phyloP scores from a whole-genome alignment of 2,113 vertebrate genomes.

The Chaenogobius annularis region DNA sequence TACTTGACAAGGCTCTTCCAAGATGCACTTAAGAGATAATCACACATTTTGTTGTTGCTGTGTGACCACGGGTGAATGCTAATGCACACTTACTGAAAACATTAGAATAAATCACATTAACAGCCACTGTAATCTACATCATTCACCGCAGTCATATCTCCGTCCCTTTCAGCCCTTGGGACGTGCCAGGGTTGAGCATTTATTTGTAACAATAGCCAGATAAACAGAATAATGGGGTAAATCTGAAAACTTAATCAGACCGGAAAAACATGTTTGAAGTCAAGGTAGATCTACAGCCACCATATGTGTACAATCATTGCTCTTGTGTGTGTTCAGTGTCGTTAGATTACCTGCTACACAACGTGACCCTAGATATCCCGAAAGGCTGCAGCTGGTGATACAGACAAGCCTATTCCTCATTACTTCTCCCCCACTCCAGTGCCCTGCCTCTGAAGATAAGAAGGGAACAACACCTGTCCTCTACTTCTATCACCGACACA shows the following conservation, averaged over 20 bases:
- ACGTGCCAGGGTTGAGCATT: slow-evolving; percentile 33
- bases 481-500: slow-evolving; percentile 50
- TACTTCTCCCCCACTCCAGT: slow-evolving; percentile 44
- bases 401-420: slow-evolving; percentile 65
- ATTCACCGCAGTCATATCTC: slow-evolving; percentile 39
- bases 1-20: slow-evolving; percentile 14
- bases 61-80: slow-evolving; percentile 43
- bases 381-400: slow-evolving; percentile 61
- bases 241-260: slow-evolving; percentile 50
- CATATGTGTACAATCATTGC: slow-evolving; percentile 9
- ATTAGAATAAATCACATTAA: slow-evolving; percentile 52
- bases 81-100: slow-evolving; percentile 22
- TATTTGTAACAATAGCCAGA: slow-evolving; percentile 29
- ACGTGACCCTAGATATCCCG: slow-evolving; percentile 57
- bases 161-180: slow-evolving; percentile 56
- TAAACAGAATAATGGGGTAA: slow-evolving; percentile 49
- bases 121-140: slow-evolving; percentile 43
- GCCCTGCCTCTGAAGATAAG: slow-evolving; percentile 69
- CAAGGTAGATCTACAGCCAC: slow-evolving; percentile 21
- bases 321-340: slow-evolving; percentile 39
- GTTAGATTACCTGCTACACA: slow-evolving; percentile 44
- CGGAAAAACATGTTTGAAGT: slow-evolving; percentile 49
- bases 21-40: slow-evolving; percentile 5
- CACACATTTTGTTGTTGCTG: slow-evolving; percentile 25
- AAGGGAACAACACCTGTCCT: slow-evolving; percentile 60